Evolutionary conservation across 2,888 invertebrate species (phyloP).

Genomic region (Orchesellides sinensis): DNA sequence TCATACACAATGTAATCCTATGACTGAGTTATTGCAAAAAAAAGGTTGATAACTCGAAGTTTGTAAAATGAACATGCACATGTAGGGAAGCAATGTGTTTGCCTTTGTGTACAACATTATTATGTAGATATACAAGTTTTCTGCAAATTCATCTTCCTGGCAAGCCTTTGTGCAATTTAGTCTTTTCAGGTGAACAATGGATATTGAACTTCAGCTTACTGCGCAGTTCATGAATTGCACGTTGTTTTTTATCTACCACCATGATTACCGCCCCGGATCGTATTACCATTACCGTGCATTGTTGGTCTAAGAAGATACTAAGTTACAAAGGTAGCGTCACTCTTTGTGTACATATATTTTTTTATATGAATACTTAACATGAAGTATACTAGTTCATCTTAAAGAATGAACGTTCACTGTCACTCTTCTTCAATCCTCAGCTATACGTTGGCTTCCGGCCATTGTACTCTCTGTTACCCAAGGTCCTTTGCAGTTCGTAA

Average conservation of each 20-base stretch:
- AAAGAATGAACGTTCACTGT: constrained; percentile 1
- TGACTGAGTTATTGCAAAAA: not conserved
- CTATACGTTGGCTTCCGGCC: constrained; percentile 43
- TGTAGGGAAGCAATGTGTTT: no score
- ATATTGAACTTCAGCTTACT: constrained; percentile 59
- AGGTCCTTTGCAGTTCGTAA: constrained; percentile 13
- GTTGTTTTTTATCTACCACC: constrained; percentile 1
- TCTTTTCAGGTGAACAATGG: constrained; percentile 48
- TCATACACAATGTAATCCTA: not conserved
- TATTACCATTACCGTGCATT: no score
- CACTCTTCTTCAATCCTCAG: not conserved
- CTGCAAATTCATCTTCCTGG: constrained; percentile 16
- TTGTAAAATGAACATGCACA: no score
- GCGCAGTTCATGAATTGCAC: constrained; percentile 48
- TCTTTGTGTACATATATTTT: not conserved
- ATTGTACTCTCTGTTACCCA: constrained; percentile 38
- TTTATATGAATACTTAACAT: no score
- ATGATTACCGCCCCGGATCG: constrained; percentile 14
- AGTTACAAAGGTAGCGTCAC: no score
- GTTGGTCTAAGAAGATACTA: no score
- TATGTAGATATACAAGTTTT: not conserved
- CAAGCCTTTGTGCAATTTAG: constrained; percentile 21
- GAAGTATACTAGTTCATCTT: no score
- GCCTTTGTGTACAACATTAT: not conserved
- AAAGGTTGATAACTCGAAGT: not conserved